Evolutionary conservation across 2,113 vertebrate species (phyloP).

Genomic region (Mormyrus lacerda): DNA sequence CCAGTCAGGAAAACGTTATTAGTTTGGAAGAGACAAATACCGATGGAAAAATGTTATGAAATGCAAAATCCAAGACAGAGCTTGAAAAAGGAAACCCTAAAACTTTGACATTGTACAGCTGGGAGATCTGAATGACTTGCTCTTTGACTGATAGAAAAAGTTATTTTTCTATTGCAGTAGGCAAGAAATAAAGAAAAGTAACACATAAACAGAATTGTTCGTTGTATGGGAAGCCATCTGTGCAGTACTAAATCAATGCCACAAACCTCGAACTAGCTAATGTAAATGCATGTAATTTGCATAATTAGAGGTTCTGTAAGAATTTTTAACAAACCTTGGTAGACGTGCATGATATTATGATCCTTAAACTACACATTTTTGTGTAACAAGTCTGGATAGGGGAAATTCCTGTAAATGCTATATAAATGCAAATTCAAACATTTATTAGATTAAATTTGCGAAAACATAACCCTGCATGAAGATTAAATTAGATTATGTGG

Average conservation of each 20-base stretch:
- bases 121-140: background rate
- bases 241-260: background rate
- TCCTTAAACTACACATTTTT: background rate
- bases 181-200: background rate
- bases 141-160: background rate
- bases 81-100: background rate
- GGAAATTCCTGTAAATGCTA: background rate
- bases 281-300: background rate
- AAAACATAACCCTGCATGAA: background rate
- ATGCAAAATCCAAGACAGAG: background rate
- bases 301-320: conserved; percentile 3
- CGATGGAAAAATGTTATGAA: background rate
- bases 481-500: background rate
- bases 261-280: background rate
- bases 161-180: background rate
- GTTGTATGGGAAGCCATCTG: background rate
- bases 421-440: conserved; percentile 2
- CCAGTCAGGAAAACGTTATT: background rate
- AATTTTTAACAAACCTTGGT: conserved; percentile 1
- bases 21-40: background rate
- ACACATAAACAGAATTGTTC: conserved; percentile 9
- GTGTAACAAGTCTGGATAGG: background rate
- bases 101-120: background rate
- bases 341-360: background rate
- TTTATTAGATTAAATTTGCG: background rate